A percentile compares a stretch with the other conserved stretches of the same genome.
These are phyloP conservation scores for Meloidogyne floridensis DNA, from an alignment of 1,140 invertebrate genomes.

Conservation along the genomic window DNA sequence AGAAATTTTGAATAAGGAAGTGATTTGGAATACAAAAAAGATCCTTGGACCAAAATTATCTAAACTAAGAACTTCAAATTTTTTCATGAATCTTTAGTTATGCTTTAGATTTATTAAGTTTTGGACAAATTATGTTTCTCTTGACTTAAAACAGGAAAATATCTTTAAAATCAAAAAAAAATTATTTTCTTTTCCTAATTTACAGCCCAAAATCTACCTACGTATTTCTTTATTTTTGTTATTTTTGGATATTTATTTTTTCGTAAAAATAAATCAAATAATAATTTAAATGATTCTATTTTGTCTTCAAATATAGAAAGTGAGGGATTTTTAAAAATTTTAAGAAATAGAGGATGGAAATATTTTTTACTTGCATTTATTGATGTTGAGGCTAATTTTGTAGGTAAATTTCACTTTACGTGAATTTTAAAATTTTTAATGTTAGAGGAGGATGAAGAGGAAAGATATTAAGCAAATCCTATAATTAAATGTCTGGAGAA, in stretches of 20 bases:
- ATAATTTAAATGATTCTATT: background rate
- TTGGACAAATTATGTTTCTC: too few species aligned
- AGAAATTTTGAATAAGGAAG: too few species aligned
- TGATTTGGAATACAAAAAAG: too few species aligned
- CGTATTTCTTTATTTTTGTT: background rate
- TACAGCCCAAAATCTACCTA: background rate
- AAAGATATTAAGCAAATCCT: too few species aligned
- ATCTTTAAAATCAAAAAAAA: too few species aligned
- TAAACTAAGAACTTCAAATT: too few species aligned
- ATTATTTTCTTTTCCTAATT: background rate
- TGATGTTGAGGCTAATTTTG: constrained; percentile 8
- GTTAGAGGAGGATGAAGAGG: too few species aligned
- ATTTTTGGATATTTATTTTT: constrained; percentile 6
- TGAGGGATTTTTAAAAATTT: background rate
- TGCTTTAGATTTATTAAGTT: too few species aligned
- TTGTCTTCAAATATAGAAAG: background rate
- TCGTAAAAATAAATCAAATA: background rate
- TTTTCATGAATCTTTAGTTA: too few species aligned
- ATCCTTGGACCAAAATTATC: too few species aligned
- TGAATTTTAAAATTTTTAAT: background rate
- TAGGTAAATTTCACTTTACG: background rate
- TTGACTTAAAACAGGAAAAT: too few species aligned
- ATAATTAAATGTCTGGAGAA: too few species aligned
- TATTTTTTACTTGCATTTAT: background rate
- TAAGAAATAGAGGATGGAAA: constrained; percentile 6